Evolutionary conservation across 2,797 vertebrate genomes (phyloP).

Genomic region (Sebastes trivittatus): DNA sequence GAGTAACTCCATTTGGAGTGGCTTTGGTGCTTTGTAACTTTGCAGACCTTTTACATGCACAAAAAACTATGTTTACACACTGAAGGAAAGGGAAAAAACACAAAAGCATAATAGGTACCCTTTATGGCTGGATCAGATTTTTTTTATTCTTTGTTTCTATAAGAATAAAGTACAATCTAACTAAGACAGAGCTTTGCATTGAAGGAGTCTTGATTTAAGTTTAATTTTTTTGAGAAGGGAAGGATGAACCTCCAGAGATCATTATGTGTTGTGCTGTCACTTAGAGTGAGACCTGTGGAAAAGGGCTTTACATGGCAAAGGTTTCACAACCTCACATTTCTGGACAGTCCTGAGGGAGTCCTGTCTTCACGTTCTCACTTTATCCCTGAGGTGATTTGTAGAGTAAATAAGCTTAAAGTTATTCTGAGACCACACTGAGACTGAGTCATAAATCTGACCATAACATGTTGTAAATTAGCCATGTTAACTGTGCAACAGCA

Average conservation of each 20-base stretch:
- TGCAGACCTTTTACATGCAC: too few species aligned
- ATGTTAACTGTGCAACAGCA: constrained; percentile 2
- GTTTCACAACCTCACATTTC: constrained; percentile 35
- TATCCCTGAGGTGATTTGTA: constrained; percentile 37
- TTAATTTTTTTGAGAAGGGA: neutral
- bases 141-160: neutral
- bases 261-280: neutral
- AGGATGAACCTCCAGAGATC: neutral
- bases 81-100: too few species aligned
- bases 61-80: too few species aligned
- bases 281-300: constrained; percentile 3
- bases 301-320: constrained; percentile 20
- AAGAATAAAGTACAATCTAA: neutral
- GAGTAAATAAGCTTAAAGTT: constrained; percentile 35
- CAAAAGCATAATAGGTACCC: too few species aligned
- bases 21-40: too few species aligned
- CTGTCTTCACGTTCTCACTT: constrained; percentile 29
- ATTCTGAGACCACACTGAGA: constrained; percentile 19
- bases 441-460: constrained; percentile 24
- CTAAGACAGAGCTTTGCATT: neutral
- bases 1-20: too few species aligned
- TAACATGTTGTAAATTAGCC: constrained; percentile 34
- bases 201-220: neutral
- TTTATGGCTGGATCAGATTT: neutral
- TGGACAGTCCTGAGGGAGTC: constrained; percentile 7